phyloP scores from a whole-genome alignment of 1,140 invertebrate species.

The Propsilocerus akamusi region DNA sequence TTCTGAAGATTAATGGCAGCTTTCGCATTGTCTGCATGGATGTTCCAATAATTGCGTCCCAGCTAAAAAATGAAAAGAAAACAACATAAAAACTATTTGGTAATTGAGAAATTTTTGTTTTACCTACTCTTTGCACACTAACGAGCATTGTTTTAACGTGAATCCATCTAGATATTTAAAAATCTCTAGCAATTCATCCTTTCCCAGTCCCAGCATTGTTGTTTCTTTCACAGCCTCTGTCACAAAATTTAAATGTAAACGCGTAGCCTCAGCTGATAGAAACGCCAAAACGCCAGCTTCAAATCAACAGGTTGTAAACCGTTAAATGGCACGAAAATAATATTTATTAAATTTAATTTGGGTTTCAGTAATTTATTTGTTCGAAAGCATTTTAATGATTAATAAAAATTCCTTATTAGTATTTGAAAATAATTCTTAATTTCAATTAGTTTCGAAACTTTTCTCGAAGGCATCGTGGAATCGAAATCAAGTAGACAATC shows the following conservation, averaged over 20 bases:
- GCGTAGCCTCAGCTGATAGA: background rate
- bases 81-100: too few relatives aligned
- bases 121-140: background rate
- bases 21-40: background rate
- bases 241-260: background rate
- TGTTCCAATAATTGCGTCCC: background rate
- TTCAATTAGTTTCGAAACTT: constrained; percentile 59
- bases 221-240: background rate
- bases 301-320: too few relatives aligned
- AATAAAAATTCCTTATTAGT: background rate
- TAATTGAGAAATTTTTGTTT: too few relatives aligned
- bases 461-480: constrained; percentile 52
- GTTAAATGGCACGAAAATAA: too few relatives aligned
- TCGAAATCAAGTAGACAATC: constrained; percentile 63
- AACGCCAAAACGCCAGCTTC: too few relatives aligned
- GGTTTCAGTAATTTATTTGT: background rate
- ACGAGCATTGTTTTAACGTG: background rate
- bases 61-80: background rate
- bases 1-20: background rate
- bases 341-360: too few relatives aligned
- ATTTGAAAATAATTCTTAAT: background rate
- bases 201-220: background rate
- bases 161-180: background rate
- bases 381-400: background rate
- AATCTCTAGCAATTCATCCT: background rate